These are phyloP conservation scores for Yasuhikotakia modesta DNA, from an alignment of 2,797 vertebrate genomes.

Conservation along the genomic window DNA sequence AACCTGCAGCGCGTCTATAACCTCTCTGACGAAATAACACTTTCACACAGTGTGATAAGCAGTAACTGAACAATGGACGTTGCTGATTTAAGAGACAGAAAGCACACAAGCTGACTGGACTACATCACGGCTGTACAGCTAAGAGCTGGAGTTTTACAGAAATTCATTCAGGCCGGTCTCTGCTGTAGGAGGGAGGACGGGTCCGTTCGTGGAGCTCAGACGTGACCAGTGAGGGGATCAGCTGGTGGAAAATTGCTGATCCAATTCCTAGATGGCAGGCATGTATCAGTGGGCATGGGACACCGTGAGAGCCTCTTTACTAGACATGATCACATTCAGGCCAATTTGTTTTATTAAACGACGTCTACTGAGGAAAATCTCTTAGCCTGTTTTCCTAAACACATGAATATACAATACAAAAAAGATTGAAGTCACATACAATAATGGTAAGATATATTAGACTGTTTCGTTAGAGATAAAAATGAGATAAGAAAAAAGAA, in stretches of 20 bases:
- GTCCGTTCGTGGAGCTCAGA: conserved; percentile 71
- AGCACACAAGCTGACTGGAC: conserved; percentile 53
- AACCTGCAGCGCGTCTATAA: conserved; percentile 9
- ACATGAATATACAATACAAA: not conserved
- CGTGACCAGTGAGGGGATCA: conserved; percentile 75
- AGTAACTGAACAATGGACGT: not conserved
- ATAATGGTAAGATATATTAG: not conserved
- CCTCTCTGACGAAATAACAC: conserved; percentile 11
- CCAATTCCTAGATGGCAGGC: conserved; percentile 70
- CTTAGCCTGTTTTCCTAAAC: conserved; percentile 9
- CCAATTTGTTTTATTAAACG: conserved; percentile 40
- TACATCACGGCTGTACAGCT: conserved; percentile 68
- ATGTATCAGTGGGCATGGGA: conserved; percentile 28
- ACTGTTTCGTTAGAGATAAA: not conserved
- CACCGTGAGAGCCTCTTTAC: conserved; percentile 28
- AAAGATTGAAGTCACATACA: not conserved
- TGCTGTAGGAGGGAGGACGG: conserved; percentile 68
- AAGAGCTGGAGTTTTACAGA: conserved; percentile 70
- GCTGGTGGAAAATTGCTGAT: conserved; percentile 77
- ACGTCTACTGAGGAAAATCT: conserved; percentile 17
- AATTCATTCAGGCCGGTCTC: conserved; percentile 73
- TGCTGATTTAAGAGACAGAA: not conserved
- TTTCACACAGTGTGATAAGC: conserved; percentile 3
- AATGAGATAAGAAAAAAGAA: not conserved
- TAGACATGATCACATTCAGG: conserved; percentile 37